Evolutionary conservation across 37 sponge, comb jelly and placozoan genomes (phyloP).

Genomic region (Beroe ovata): DNA sequence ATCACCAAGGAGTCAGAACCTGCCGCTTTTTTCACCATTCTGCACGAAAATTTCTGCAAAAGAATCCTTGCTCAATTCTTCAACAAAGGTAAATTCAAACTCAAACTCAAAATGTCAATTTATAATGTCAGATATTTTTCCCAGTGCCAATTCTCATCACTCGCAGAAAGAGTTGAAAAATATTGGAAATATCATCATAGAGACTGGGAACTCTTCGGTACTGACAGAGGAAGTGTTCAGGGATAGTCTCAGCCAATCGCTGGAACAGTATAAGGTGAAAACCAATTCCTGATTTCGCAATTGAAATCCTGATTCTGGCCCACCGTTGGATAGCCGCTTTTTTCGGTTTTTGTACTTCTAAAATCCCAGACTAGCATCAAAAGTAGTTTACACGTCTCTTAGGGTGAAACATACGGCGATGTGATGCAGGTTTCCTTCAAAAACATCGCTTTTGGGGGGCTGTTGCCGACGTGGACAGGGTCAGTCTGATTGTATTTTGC

Average conservation of each 20-base stretch:
- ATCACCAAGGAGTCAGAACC: background rate
- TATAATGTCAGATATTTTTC: too few species aligned
- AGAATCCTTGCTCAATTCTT: constrained; percentile 24
- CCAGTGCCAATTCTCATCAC: too few species aligned
- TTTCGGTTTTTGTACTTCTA: too few species aligned
- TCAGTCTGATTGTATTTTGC: too few species aligned
- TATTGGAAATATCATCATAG: background rate
- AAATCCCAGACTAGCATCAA: too few species aligned
- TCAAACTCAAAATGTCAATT: too few species aligned
- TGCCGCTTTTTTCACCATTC: constrained; percentile 55
- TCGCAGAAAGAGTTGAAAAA: constrained; percentile 11
- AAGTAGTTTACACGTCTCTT: background rate
- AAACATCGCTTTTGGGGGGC: constrained; percentile 31
- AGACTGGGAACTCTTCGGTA: background rate
- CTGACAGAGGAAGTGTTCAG: background rate
- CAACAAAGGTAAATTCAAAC: background rate
- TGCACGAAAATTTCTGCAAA: background rate
- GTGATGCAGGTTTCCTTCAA: background rate
- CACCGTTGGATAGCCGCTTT: too few species aligned
- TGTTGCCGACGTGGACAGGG: constrained; percentile 30
- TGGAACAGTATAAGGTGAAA: constrained; percentile 37
- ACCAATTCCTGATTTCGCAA: too few species aligned
- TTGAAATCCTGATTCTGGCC: too few species aligned
- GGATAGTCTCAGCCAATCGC: background rate
- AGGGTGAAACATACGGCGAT: constrained; percentile 49